These are phyloP conservation scores for Oreortyx pictus DNA, from an alignment of 2,797 vertebrate genomes.

Conservation along the genomic window DNA sequence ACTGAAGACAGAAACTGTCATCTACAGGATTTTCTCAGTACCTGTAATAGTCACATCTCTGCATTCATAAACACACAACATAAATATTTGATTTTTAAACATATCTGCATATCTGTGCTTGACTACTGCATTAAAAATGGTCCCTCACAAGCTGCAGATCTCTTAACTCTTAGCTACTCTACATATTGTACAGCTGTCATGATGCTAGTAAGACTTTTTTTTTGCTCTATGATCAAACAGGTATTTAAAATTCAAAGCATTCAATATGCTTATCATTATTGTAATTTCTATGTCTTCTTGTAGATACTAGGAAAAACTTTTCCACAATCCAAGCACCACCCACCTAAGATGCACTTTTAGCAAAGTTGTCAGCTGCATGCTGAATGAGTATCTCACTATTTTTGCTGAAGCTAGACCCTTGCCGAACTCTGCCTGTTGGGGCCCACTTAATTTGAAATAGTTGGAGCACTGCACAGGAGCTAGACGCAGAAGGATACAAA, in stretches of 20 bases:
- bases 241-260: background rate
- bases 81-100: conserved; percentile 33
- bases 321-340: background rate
- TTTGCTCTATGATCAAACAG: conserved; percentile 8
- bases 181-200: background rate
- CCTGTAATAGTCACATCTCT: background rate
- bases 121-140: conserved; percentile 6
- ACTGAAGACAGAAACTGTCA: background rate
- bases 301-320: background rate
- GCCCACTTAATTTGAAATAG: conserved; percentile 69
- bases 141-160: background rate
- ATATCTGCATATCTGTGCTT: background rate
- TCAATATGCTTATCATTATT: background rate
- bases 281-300: background rate
- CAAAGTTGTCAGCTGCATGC: background rate
- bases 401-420: conserved; percentile 18
- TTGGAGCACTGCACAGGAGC: conserved; percentile 57
- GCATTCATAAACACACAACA: background rate
- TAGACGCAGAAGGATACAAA: conserved; percentile 62
- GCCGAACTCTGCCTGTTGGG: conserved; percentile 34
- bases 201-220: conserved; percentile 1
- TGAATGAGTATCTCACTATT: background rate
- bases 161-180: background rate
- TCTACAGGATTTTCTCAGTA: background rate
- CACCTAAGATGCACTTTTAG: background rate